These are phyloP conservation scores for Rhyacichthys aspro DNA, from an alignment of 2,797 vertebrate genomes.

Conservation along the genomic window DNA sequence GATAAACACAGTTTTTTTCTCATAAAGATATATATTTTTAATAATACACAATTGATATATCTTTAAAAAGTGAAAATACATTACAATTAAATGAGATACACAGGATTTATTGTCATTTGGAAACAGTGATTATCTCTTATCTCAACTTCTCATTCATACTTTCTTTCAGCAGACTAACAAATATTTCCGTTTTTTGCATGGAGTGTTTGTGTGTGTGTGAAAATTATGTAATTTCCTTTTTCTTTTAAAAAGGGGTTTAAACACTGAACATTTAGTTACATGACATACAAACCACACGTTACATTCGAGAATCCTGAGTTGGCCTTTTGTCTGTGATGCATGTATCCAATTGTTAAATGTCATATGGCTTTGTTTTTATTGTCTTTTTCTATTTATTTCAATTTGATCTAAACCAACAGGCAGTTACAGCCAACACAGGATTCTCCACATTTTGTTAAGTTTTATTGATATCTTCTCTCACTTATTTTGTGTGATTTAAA, in stretches of 20 bases:
- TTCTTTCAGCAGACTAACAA: constrained; percentile 49
- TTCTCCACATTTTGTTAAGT: constrained; percentile 29
- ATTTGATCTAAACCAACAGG: background rate
- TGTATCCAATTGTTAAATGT: background rate
- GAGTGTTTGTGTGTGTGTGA: constrained; percentile 35
- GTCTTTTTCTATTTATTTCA: background rate
- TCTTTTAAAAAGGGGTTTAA: constrained; percentile 28
- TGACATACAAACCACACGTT: constrained; percentile 29
- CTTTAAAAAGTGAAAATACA: background rate
- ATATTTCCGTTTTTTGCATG: constrained; percentile 53
- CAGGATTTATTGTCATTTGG: background rate
- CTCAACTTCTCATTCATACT: constrained; percentile 21
- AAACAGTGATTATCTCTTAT: background rate
- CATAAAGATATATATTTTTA: no score
- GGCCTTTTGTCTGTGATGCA: constrained; percentile 33
- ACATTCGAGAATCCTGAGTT: constrained; percentile 61
- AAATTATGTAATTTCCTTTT: constrained; percentile 7
- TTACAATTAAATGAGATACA: background rate
- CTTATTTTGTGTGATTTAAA: constrained; percentile 54
- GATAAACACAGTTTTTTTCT: background rate
- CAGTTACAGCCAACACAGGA: constrained; percentile 56
- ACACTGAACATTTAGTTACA: constrained; percentile 32
- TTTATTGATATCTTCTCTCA: constrained; percentile 22
- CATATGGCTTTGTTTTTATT: no score
- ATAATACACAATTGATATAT: background rate